phyloP scores from a whole-genome alignment of 2,888 invertebrate genomes.

The Heteromyza rotundicornis region DNA sequence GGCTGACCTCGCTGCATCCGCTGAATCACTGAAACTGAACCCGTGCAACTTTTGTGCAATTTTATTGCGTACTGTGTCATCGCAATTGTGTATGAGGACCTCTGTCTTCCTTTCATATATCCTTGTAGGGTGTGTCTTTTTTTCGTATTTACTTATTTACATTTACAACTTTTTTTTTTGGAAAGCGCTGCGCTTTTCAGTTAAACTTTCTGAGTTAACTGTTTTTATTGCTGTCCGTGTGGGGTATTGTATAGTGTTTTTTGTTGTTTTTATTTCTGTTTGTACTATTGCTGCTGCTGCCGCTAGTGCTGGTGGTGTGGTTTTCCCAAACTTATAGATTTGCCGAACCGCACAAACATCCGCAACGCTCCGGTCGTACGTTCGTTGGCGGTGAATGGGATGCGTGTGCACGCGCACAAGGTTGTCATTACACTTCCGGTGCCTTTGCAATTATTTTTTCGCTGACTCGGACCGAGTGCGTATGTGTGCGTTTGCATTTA shows the following conservation, averaged over 20 bases:
- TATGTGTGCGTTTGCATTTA: not conserved
- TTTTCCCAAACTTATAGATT: slow-evolving; percentile 1
- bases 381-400: not conserved
- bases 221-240: not conserved
- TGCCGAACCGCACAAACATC: not conserved
- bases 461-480: not conserved
- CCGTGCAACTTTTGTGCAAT: slow-evolving; percentile 21
- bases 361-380: not conserved
- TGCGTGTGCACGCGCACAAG: not conserved
- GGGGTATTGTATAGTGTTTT: not conserved
- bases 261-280: not conserved
- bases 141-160: not conserved
- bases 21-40: no score
- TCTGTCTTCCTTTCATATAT: no score
- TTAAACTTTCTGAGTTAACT: not conserved
- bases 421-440: not conserved
- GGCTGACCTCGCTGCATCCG: no score
- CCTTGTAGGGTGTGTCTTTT: no score
- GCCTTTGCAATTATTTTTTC: slow-evolving; percentile 2
- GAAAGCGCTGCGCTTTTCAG: not conserved
- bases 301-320: not conserved
- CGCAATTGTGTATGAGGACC: not conserved
- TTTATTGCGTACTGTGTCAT: slow-evolving; percentile 3
- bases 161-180: no score
- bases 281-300: not conserved